These are phyloP conservation scores for Brachionus asplanchnoidis DNA, from an alignment of 1,140 invertebrate genomes.

Conservation along the genomic window DNA sequence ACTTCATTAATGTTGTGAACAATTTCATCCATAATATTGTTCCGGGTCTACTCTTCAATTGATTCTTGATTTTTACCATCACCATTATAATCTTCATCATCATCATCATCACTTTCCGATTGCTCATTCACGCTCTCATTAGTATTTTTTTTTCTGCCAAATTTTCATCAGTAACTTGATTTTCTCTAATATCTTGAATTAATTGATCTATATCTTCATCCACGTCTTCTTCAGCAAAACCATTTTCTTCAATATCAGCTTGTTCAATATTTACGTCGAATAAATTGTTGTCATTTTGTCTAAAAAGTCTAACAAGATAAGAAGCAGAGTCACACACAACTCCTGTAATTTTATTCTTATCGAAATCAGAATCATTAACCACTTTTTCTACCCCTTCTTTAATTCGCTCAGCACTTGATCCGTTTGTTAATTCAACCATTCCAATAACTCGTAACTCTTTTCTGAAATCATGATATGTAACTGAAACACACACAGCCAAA, in stretches of 20 bases:
- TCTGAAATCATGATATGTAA: not conserved
- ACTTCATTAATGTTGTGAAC: too few species aligned
- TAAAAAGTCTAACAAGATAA: not conserved
- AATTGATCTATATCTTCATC: not conserved
- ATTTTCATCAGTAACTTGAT: not conserved
- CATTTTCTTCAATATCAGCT: not conserved
- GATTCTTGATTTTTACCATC: not conserved
- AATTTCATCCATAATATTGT: not conserved
- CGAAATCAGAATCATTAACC: not conserved
- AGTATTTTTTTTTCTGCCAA: not conserved
- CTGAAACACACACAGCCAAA: not conserved
- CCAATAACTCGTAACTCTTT: not conserved
- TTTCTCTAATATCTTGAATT: not conserved
- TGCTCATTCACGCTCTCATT: not conserved
- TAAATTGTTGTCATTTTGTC: not conserved
- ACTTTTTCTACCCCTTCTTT: not conserved
- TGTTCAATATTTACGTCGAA: not conserved
- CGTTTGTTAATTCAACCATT: too few species aligned
- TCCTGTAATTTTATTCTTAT: not conserved
- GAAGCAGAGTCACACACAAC: not conserved
- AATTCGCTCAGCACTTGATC: too few species aligned
- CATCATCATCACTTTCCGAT: not conserved
- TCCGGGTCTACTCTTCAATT: not conserved
- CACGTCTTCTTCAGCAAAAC: not conserved
- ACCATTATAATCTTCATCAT: not conserved